Conservation (phyloP, 2,113 vertebrate species). For the Crotophaga sulcirostris region DNA sequence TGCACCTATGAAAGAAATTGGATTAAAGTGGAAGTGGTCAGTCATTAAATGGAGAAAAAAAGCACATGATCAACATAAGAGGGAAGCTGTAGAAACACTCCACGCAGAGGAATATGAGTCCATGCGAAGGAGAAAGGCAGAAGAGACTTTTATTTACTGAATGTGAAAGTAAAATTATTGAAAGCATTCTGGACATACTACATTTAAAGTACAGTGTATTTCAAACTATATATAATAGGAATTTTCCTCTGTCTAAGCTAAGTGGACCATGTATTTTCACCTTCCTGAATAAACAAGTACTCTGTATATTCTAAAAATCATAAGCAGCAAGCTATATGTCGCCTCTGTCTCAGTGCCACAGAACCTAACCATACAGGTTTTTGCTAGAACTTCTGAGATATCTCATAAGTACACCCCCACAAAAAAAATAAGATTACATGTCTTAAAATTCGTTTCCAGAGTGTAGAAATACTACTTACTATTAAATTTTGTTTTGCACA, state of each 20-base stretch:
- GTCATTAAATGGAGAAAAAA: background rate
- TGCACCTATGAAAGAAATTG: background rate
- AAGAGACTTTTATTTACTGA: background rate
- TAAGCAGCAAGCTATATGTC: background rate
- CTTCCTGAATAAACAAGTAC: background rate
- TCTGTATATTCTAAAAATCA: background rate
- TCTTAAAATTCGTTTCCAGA: background rate
- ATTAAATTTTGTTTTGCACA: conserved; percentile 80
- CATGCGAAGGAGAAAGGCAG: background rate
- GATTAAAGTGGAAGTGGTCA: background rate
- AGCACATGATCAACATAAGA: background rate
- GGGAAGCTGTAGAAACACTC: background rate
- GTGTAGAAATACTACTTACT: conserved; percentile 74
- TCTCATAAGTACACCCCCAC: background rate
- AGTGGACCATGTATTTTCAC: background rate
- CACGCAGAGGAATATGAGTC: background rate
- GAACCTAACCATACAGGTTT: background rate
- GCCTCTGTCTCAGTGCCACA: background rate
- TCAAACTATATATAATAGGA: background rate
- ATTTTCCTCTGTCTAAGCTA: background rate
- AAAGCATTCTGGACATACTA: background rate
- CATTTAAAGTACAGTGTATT: background rate
- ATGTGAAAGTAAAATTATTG: background rate
- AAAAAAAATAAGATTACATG: background rate
- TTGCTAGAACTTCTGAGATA: background rate